Conservation (phyloP, 2,797 vertebrate genomes). For the Siniperca obscura region DNA sequence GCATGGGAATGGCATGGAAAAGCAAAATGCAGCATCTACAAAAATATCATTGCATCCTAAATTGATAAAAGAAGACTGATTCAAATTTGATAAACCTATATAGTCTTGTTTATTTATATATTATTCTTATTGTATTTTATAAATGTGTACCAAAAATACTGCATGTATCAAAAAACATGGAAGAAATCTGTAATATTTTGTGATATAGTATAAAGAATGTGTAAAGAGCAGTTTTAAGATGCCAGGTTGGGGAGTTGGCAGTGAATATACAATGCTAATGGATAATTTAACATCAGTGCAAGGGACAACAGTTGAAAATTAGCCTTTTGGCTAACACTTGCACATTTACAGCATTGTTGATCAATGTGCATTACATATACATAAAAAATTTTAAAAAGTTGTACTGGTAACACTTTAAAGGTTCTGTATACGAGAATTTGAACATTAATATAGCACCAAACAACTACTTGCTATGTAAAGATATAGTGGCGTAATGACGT, state of each 20-base stretch:
- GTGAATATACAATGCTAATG: neutral
- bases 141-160: constrained; percentile 5
- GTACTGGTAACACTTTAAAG: no score
- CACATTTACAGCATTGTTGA: no score
- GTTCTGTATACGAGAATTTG: no score
- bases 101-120: neutral
- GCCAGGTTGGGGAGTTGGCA: neutral
- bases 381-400: no score
- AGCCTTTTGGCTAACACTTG: no score
- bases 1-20: neutral
- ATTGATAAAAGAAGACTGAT: neutral
- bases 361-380: no score
- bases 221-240: neutral
- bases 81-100: neutral
- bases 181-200: neutral
- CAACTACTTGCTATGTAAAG: no score
- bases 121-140: neutral
- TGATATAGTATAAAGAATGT: neutral
- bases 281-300: no score
- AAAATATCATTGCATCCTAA: constrained; percentile 14
- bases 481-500: no score
- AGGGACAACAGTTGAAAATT: no score
- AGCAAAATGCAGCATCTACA: constrained; percentile 31
- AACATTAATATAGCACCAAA: no score
- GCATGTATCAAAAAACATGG: neutral